Evolutionary conservation across 2,888 invertebrate genomes (phyloP), one percentile per base, ranked within the genome.

Genomic region (Latheticus oryzae): DNA sequence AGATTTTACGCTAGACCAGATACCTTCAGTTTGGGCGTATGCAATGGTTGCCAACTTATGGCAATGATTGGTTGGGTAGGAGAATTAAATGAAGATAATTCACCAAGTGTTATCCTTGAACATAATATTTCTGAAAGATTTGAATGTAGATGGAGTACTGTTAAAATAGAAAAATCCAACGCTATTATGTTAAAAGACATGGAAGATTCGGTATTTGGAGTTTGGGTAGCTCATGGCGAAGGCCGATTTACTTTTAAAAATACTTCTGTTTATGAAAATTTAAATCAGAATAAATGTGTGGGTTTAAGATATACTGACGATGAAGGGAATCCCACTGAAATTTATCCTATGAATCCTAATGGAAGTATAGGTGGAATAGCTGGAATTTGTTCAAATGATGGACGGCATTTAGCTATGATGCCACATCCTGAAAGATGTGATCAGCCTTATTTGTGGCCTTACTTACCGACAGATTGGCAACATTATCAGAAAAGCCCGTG

Each of bases 11-110:
- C 81, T 23, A 84, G 92, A 7, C 73, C 81, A 0, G 90, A 97
- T 74, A 95, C 95, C 0, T 98, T 99, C 78, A 96, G 96, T 43
- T 83, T 98, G 63, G 98, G 98, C 17, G 91, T 97, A n/a, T 99
- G 98, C 75, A 99, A 99, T 77, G 98, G 98, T 0, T 98, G 98
- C 73, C 98, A 99, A 75, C 80, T 99, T 62, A 93, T 98, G 94
- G 93, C 90, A 2, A 79, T 95, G 13, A 84, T 99, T 3, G 96
- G 96, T 2, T 97, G 95, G 94, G 82, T 98, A 37, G 91, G 90
- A 30, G 80, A 81, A 1, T 68, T 70, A 0, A 75, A 79, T 5
- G 65, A 71, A 3, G 73, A 70, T 38, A 67, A 69, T 2, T 72
- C 68, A 38, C 84, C 85, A 0, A 85, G 88, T 66, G 82, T 94